Conservation (phyloP, 1,140 invertebrate species). For the Bombus difficillimus region DNA sequence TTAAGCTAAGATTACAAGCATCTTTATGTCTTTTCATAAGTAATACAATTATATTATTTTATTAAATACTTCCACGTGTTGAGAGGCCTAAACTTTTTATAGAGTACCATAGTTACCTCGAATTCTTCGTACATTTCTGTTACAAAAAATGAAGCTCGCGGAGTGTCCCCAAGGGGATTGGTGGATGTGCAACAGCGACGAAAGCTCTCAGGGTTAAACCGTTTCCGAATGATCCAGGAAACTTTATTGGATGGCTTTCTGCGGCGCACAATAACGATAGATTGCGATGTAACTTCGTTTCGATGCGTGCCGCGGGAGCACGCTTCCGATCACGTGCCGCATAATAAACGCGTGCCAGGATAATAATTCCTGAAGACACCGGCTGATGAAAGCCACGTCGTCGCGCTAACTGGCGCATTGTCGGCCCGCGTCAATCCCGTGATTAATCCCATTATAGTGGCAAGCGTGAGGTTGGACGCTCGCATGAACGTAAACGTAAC, state of each 20-base stretch:
- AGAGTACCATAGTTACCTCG: neutral
- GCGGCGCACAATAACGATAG: constrained; percentile 57
- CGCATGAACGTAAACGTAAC: neutral
- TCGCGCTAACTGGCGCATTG: constrained; percentile 54
- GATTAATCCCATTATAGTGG: constrained; percentile 58
- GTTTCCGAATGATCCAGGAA: constrained; percentile 3
- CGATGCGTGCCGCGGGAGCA: constrained; percentile 26
- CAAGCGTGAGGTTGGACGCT: neutral
- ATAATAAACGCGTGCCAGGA: constrained; percentile 66
- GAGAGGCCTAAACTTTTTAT: too few species aligned
- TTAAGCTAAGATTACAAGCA: too few species aligned
- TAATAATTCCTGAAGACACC: constrained; percentile 62
- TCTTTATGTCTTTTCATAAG: too few species aligned
- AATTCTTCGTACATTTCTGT: neutral
- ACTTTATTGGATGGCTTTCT: constrained; percentile 11
- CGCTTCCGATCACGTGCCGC: constrained; percentile 67
- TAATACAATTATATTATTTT: too few species aligned
- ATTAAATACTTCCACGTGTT: too few species aligned
- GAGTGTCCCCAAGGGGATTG: neutral
- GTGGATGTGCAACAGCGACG: neutral
- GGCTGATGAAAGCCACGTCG: constrained; percentile 51
- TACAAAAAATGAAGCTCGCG: neutral
- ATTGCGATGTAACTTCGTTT: constrained; percentile 68
- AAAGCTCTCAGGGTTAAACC: neutral
- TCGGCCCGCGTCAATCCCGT: constrained; percentile 22